phyloP scores from a whole-genome alignment of 2,888 invertebrate species.

The Eustalomyia histrio region DNA sequence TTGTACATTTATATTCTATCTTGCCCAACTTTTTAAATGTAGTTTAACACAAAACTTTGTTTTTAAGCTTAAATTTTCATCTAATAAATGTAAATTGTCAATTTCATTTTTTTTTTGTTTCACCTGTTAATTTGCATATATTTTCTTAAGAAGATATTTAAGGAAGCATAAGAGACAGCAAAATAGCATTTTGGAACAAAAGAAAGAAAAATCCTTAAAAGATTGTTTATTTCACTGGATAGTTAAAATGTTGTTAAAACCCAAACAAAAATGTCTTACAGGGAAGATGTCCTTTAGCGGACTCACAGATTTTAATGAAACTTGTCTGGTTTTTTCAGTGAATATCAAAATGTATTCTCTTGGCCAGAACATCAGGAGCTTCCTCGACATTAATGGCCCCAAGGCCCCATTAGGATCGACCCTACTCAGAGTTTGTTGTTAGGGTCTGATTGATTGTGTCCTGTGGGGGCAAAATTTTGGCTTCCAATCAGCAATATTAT shows the following conservation, averaged over 20 bases:
- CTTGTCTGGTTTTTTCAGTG: too few species aligned
- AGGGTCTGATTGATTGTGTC: too few species aligned
- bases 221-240: neutral
- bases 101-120: constrained; percentile 25
- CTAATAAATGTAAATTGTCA: constrained; percentile 50
- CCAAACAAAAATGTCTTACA: neutral
- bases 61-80: constrained; percentile 18
- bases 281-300: too few species aligned
- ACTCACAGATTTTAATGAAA: too few species aligned
- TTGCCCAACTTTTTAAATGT: neutral
- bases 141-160: constrained; percentile 13
- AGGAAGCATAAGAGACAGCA: neutral
- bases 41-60: neutral
- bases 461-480: too few species aligned
- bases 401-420: too few species aligned
- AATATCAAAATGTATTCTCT: too few species aligned
- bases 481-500: too few species aligned
- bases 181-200: neutral
- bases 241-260: neutral
- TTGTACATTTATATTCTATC: neutral
- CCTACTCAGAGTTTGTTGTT: too few species aligned
- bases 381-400: too few species aligned
- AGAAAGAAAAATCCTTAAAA: neutral
- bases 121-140: constrained; percentile 57
- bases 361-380: too few species aligned